Evolutionary conservation across 2,888 invertebrate genomes (phyloP).

Genomic region (Lissonota sp.): DNA sequence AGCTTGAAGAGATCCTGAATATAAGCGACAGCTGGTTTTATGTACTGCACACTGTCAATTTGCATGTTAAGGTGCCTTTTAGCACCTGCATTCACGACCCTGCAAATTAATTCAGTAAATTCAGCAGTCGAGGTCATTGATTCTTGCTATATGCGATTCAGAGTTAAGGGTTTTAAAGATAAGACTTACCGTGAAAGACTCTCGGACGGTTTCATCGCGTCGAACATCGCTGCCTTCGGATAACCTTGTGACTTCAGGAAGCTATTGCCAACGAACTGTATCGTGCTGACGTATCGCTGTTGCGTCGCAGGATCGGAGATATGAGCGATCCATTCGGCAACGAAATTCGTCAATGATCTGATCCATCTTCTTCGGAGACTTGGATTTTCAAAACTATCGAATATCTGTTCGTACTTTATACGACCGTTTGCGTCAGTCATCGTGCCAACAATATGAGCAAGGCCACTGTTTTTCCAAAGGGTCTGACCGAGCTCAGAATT

Average conservation of each 20-base stretch:
- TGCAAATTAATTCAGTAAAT: slow-evolving; percentile 57
- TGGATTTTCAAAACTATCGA: slow-evolving; percentile 92
- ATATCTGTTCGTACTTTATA: slow-evolving; percentile 89
- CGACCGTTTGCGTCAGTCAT: slow-evolving; percentile 90
- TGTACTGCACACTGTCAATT: slow-evolving; percentile 90
- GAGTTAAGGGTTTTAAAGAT: neutral
- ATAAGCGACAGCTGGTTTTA: slow-evolving; percentile 91
- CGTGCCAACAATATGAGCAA: slow-evolving; percentile 88
- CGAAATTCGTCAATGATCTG: slow-evolving; percentile 89
- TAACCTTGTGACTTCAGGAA: slow-evolving; percentile 91
- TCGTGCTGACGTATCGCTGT: slow-evolving; percentile 89
- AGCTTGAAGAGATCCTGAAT: slow-evolving; percentile 89
- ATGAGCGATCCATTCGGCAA: slow-evolving; percentile 90
- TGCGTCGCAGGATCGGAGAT: slow-evolving; percentile 91
- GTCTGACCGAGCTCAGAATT: slow-evolving; percentile 91
- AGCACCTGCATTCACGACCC: slow-evolving; percentile 88
- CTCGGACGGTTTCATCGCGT: slow-evolving; percentile 88
- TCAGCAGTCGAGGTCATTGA: neutral
- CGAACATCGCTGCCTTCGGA: slow-evolving; percentile 89
- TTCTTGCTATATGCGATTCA: neutral
- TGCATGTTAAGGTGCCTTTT: slow-evolving; percentile 90
- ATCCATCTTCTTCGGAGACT: slow-evolving; percentile 93
- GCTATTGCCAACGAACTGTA: slow-evolving; percentile 90
- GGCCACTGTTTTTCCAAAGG: slow-evolving; percentile 90
- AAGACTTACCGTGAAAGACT: slow-evolving; percentile 86